A percentile compares a stretch with the other conserved stretches of the same genome.
These are phyloP conservation scores for Stenodema calcarata DNA, from an alignment of 2,888 invertebrate genomes.

Conservation along the genomic window DNA sequence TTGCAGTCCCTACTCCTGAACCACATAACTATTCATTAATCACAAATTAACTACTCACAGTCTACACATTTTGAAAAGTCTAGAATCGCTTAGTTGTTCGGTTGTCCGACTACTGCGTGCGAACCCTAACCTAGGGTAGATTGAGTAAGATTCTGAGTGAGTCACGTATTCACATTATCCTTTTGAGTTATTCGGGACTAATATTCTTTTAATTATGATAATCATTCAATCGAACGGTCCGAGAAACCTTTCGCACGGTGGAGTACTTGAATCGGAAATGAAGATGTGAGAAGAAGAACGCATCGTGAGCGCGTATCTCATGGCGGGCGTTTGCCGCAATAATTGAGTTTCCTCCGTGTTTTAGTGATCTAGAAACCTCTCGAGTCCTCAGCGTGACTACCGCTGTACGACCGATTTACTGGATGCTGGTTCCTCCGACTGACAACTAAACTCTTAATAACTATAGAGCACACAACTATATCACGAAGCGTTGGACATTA, in stretches of 20 bases:
- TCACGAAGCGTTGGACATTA: neutral
- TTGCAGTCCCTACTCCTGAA: too few species aligned
- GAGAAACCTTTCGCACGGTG: neutral
- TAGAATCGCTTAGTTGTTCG: too few species aligned
- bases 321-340: neutral
- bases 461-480: neutral
- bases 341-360: neutral
- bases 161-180: too few species aligned
- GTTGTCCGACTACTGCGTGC: too few species aligned
- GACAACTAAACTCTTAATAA: neutral
- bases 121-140: too few species aligned
- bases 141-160: too few species aligned
- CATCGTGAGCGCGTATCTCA: neutral
- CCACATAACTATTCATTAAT: too few species aligned
- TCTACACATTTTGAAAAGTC: too few species aligned
- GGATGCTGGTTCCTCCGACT: neutral
- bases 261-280: neutral
- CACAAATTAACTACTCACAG: too few species aligned
- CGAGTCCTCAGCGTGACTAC: neutral
- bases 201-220: too few species aligned
- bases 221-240: neutral
- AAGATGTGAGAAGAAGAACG: neutral
- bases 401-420: neutral
- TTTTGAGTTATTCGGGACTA: too few species aligned
- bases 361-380: neutral